Base-by-base conservation (phyloP, 2,797 vertebrate species). In the Telmatherina bonti region DNA sequence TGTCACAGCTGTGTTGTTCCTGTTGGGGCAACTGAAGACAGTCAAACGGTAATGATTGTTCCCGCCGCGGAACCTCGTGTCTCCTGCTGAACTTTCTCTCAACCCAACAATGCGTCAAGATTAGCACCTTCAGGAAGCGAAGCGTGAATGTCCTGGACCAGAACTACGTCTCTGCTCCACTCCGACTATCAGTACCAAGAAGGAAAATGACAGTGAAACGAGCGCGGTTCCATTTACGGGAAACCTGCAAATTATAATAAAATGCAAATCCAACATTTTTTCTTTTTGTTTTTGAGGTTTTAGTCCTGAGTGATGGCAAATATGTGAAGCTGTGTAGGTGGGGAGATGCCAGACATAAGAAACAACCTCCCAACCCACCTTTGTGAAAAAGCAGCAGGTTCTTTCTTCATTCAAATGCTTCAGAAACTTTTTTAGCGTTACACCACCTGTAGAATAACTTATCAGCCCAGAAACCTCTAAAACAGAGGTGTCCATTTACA, bases 311-410 rank as follows among this genome's bases (percentile, higher is more conserved):
- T 13, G 15, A 45, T 27, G 31, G 26, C 57, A 74, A 38, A 47
- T 26, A 7, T 18, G 8, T 7, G 36, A 0, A 27, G 29, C 27
- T 51, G 79, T 72, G 83, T 79, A 69, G 79, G 79, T 62, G 79
- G 79, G 79, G 70, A 85, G 67, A 71, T 67, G 65, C 79, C 73
- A 24, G 53, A 77, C 70, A 63, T 7, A 31, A 61, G 64, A 43
- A 7, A 12, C 41, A 43, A 27, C 61, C 52, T 73, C 60, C 30
- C 41, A 74, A 63, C 53, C 30, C 36, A 24, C 5, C 31, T 24
- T 16, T 15, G 31, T 4, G 53, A 7, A 33, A 45, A 59, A 49
- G 12, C 10, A 5, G n/a, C 26, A 1, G 11, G 4, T 65, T 72
- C 2, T 4, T 16, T 27, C 35, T n/a, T 15, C 29, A 10, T 13